A percentile compares a stretch with the other conserved stretches of the same genome.
These are phyloP conservation scores for Pseudotriccus pelzelni DNA, from an alignment of 2,797 vertebrate genomes.

Conservation along the genomic window DNA sequence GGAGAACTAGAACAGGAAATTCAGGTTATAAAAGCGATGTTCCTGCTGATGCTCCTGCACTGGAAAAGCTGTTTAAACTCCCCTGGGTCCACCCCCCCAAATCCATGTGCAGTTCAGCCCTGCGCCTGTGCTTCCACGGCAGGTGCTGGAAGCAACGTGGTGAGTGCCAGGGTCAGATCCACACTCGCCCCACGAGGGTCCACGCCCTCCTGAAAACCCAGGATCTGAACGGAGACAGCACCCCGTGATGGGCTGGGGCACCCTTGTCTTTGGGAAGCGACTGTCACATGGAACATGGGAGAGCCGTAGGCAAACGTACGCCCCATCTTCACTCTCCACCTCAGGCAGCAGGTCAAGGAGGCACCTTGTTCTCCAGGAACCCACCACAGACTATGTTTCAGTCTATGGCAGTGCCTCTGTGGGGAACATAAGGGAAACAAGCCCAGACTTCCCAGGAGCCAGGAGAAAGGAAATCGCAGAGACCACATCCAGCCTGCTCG, in stretches of 20 bases:
- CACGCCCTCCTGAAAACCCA: background rate
- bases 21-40: background rate
- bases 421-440: background rate
- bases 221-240: background rate
- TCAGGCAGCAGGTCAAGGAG: accelerated
- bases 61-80: background rate
- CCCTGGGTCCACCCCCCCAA: background rate
- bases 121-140: background rate
- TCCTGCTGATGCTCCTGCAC: background rate
- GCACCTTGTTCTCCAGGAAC: background rate
- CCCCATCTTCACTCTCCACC: background rate
- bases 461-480: background rate
- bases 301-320: accelerated
- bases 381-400: background rate
- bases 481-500: background rate
- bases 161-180: background rate
- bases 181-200: accelerated
- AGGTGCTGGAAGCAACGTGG: background rate
- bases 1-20: background rate
- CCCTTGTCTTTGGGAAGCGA: accelerated
- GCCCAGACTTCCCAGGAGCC: background rate
- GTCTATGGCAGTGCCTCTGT: background rate
- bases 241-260: accelerated
- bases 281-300: accelerated
- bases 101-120: background rate